Evolutionary conservation across 2,888 invertebrate species (phyloP), one percentile per base, ranked within the genome.

Genomic region (Drosophila mettleri): DNA sequence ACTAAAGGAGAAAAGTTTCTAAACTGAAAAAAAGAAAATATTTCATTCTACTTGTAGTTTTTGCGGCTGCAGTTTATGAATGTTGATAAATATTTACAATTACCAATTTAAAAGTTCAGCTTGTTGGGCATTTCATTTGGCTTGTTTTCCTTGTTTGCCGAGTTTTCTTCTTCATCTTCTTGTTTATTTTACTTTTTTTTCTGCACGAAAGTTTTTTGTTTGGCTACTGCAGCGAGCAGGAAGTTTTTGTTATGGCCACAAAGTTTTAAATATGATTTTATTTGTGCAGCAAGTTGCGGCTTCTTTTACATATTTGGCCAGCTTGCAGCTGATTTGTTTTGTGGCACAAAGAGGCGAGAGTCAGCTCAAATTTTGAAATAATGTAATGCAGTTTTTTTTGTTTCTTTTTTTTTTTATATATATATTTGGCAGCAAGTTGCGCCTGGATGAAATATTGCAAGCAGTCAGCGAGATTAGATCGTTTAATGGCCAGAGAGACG

Each of bases 261-360:
- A 83, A 83, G 74, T 83, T 83, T 83, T 83, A 86, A 83, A 83
- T 83, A 83, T 86, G 86, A 86, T 83, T 83, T 83, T 83, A 83
- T 83, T 86, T 84, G 74, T 67, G 69, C 53, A 49, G 83, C 64
- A 77, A 83, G 81, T 70, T 80, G 71, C 60, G 70, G 62, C 45
- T 54, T 64, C 69, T 81, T 85, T 67, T 74, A 38, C 53, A 71
- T 68, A 67, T 82, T 78, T 85, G 80, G 68, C 75, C 80, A 78
- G 62, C 60, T 72, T 68, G 78, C 80, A 55, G 75, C 78, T 75
- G 80, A 75, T 73, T 80, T 69, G 72, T 52, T 70, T 18, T 59
- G 74, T 45, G 55, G 48, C 63, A 3, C 62, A 55, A 57, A 29
- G 49, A 16, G 49, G 58, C 62, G 62, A 76, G 12, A 79, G 54